phyloP scores from a whole-genome alignment of 2,888 invertebrate species.

The Drosophila parthenogenetica region DNA sequence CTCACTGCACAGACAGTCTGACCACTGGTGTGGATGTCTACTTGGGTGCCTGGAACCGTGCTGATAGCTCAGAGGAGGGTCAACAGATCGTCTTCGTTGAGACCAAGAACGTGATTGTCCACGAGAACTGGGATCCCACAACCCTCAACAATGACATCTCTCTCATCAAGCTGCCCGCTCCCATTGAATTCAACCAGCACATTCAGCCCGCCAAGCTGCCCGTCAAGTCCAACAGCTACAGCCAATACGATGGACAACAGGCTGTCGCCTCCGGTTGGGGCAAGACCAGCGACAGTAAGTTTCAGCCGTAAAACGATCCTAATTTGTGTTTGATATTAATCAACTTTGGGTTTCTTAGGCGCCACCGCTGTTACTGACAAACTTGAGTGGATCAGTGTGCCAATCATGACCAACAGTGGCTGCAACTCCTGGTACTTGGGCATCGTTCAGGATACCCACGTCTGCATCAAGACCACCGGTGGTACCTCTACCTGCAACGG shows the following conservation, averaged over 20 bases:
- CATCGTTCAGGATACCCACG: constrained; percentile 48
- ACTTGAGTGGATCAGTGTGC: constrained; percentile 65
- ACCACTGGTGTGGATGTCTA: constrained; percentile 77
- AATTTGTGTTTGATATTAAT: background rate
- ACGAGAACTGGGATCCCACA: constrained; percentile 81
- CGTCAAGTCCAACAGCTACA: constrained; percentile 38
- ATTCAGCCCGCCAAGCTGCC: constrained; percentile 77
- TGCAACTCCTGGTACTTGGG: constrained; percentile 70
- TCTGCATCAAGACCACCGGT: constrained; percentile 78
- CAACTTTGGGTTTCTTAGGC: constrained; percentile 33
- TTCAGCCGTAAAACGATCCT: background rate
- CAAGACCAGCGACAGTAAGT: constrained; percentile 73
- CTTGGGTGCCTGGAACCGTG: constrained; percentile 75
- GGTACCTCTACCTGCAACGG: constrained; percentile 81
- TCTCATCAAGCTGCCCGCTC: constrained; percentile 83
- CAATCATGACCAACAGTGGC: constrained; percentile 65
- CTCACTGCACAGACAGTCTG: constrained; percentile 79
- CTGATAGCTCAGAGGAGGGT: constrained; percentile 61
- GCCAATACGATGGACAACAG: constrained; percentile 61
- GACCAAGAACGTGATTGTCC: constrained; percentile 75
- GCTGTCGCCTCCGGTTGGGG: constrained; percentile 83
- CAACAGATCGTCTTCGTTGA: constrained; percentile 71
- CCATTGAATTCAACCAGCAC: constrained; percentile 79
- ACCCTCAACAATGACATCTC: constrained; percentile 85
- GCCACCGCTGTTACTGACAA: constrained; percentile 59